A percentile compares a stretch with the other conserved stretches of the same genome.
Evolutionary conservation across 2,888 invertebrate genomes (phyloP).

Genomic region (Drosophila bunnanda): DNA sequence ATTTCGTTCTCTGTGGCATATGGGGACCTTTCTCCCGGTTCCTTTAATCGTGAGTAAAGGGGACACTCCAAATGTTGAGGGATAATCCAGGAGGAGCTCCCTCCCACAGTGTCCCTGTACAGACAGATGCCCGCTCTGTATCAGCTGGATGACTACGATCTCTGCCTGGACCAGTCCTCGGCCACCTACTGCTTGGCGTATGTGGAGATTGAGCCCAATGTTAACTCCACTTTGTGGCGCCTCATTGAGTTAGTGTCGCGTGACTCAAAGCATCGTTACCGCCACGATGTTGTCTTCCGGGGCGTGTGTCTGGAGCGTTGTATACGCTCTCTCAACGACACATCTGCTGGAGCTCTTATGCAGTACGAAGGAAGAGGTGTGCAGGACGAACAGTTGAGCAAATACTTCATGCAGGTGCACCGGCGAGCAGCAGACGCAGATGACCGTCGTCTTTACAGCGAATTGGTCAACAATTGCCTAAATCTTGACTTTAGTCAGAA

Average conservation of each 20-base stretch:
- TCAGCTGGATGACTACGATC: conserved; percentile 81
- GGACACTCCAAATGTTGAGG: too few species aligned
- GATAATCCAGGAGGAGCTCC: not conserved
- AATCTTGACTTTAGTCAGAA: conserved; percentile 62
- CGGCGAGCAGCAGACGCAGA: conserved; percentile 64
- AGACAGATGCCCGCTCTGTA: conserved; percentile 76
- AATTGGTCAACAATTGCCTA: conserved; percentile 74
- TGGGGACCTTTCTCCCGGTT: conserved; percentile 20
- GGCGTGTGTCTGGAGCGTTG: conserved; percentile 81
- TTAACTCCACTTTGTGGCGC: conserved; percentile 72
- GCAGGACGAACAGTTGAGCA: conserved; percentile 61
- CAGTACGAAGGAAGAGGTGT: conserved; percentile 49
- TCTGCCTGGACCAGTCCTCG: conserved; percentile 85
- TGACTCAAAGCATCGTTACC: conserved; percentile 68
- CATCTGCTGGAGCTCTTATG: conserved; percentile 51
- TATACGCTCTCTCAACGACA: conserved; percentile 36
- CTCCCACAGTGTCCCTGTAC: conserved; percentile 67
- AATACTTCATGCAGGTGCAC: conserved; percentile 70
- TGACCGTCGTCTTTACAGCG: conserved; percentile 65
- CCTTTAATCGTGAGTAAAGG: conserved; percentile 61
- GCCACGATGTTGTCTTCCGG: conserved; percentile 77
- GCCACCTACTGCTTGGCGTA: conserved; percentile 77
- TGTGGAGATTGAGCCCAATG: conserved; percentile 76
- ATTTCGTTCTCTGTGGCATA: not conserved
- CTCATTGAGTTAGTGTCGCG: conserved; percentile 69